Conservation (phyloP, 2,888 invertebrate genomes). For the Diachrysia chrysitis region DNA sequence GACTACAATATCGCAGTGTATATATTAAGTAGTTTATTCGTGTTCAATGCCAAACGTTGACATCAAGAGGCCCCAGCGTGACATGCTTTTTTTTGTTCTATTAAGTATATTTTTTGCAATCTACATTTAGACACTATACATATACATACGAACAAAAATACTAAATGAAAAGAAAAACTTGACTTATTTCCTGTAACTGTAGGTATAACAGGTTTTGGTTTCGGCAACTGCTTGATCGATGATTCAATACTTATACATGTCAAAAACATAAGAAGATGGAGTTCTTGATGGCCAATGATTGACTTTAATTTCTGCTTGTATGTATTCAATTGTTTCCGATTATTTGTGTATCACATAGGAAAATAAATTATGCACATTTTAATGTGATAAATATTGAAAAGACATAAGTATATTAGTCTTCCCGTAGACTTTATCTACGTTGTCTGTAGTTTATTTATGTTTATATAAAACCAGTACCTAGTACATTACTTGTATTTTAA, state of each 20-base stretch:
- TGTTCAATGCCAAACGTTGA: slow-evolving; percentile 39
- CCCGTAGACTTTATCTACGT: background rate
- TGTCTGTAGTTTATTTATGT: background rate
- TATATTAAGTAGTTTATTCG: slow-evolving; percentile 37
- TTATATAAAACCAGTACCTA: background rate
- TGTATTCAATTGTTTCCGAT: background rate
- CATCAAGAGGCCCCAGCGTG: slow-evolving; percentile 9
- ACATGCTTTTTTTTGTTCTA: slow-evolving; percentile 29
- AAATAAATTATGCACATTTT: slow-evolving; percentile 3
- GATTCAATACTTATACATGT: background rate
- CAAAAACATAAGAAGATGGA: slow-evolving; percentile 1
- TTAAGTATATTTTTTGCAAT: slow-evolving; percentile 26
- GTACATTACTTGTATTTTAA: background rate
- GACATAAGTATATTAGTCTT: background rate
- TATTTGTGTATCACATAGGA: background rate
- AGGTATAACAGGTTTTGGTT: background rate
- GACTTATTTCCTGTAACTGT: background rate
- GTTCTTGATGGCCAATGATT: background rate
- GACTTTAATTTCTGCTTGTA: background rate
- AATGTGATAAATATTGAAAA: background rate
- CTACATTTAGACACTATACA: background rate
- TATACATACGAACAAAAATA: background rate
- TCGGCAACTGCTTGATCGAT: background rate
- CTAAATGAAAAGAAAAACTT: background rate
- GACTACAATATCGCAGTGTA: slow-evolving; percentile 31